Conservation (phyloP, 2,888 invertebrate genomes). For the Napeogenes sylphis region DNA sequence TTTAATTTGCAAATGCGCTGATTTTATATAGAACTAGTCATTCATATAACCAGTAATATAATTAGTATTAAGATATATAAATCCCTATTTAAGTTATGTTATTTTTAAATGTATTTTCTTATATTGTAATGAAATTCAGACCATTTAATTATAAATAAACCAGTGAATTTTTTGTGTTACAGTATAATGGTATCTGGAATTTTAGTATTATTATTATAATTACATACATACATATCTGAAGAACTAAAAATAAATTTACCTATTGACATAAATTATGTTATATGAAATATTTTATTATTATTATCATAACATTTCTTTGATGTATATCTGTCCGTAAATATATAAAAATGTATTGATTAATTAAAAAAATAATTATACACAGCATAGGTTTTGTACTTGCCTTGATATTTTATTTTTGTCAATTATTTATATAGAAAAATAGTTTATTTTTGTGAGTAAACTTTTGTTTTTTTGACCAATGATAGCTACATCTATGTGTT, state of each 20-base stretch:
- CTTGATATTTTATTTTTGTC: conserved; percentile 6
- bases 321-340: too few relatives aligned
- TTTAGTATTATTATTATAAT: too few relatives aligned
- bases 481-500: conserved; percentile 9
- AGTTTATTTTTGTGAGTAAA: conserved; percentile 31
- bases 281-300: too few relatives aligned
- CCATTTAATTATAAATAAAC: neutral
- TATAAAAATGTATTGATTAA: too few relatives aligned
- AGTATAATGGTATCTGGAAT: neutral
- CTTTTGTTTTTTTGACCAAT: neutral
- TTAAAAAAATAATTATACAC: too few relatives aligned
- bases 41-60: conserved; percentile 16
- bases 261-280: too few relatives aligned
- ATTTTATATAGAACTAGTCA: conserved; percentile 21
- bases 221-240: too few relatives aligned
- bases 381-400: too few relatives aligned
- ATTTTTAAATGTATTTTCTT: neutral
- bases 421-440: neutral
- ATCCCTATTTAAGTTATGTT: neutral
- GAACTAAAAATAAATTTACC: too few relatives aligned
- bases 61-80: conserved; percentile 7
- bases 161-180: neutral
- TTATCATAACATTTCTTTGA: too few relatives aligned
- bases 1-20: conserved; percentile 4
- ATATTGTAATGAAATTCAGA: neutral